phyloP scores from a whole-genome alignment of 2,113 vertebrate genomes.

The Syngnathoides biaculeatus region DNA sequence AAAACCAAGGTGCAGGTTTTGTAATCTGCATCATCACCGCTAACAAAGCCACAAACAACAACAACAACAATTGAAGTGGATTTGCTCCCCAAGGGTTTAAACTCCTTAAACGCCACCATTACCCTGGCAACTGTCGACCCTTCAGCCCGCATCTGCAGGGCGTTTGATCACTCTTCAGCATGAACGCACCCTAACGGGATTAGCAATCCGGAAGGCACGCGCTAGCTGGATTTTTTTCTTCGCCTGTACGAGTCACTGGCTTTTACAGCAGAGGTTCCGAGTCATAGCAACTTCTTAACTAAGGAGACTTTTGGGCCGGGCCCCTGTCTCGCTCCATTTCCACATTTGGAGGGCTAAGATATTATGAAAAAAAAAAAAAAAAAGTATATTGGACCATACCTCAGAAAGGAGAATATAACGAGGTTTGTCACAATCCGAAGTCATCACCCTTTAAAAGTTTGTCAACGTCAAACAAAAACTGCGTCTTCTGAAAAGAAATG shows the following conservation, averaged over 20 bases:
- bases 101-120: conserved; percentile 57
- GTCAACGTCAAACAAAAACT: no score
- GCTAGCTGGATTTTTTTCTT: conserved; percentile 19
- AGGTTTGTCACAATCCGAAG: no score
- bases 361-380: conserved; percentile 4
- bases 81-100: conserved; percentile 32
- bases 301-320: conserved; percentile 51
- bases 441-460: no score
- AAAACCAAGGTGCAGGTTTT: background rate
- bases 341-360: conserved; percentile 24
- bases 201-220: conserved; percentile 30
- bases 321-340: conserved; percentile 19
- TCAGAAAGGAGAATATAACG: background rate
- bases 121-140: conserved; percentile 48
- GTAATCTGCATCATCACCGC: background rate
- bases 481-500: no score
- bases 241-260: conserved; percentile 21
- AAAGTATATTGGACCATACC: background rate
- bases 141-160: conserved; percentile 52
- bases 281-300: conserved; percentile 19
- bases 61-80: conserved; percentile 50
- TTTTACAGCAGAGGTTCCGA: conserved; percentile 15
- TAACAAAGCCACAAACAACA: background rate
- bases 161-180: conserved; percentile 66
- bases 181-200: conserved; percentile 60